Conservation (phyloP, 2,113 vertebrate genomes). For the Astatotilapia flaviijosephi region DNA sequence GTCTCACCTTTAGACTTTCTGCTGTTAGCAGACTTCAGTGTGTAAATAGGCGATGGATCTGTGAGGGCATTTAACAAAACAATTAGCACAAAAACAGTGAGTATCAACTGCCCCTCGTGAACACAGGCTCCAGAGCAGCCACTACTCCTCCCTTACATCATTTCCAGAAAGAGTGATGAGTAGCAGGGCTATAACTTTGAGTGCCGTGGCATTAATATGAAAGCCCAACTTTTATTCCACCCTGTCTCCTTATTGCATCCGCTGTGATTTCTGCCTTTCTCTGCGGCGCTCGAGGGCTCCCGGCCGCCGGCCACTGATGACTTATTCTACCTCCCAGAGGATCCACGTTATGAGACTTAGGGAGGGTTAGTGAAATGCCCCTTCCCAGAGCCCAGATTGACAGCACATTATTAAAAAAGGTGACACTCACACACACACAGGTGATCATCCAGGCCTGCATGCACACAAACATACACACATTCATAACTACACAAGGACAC, state of each 20-base stretch:
- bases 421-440: constrained; percentile 3
- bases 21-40: neutral
- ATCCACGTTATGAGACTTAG: constrained; percentile 57
- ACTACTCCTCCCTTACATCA: neutral
- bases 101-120: neutral
- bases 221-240: constrained; percentile 4
- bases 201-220: constrained; percentile 3
- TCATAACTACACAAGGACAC: constrained; percentile 20
- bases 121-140: neutral
- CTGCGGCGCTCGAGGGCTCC: neutral
- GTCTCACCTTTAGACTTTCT: neutral
- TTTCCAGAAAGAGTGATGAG: neutral
- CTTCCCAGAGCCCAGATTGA: constrained; percentile 58
- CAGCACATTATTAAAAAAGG: constrained; percentile 71
- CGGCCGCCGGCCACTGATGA: constrained; percentile 24
- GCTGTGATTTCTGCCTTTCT: constrained; percentile 27
- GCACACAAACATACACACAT: constrained; percentile 9
- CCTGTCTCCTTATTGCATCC: constrained; percentile 44
- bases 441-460: constrained; percentile 2
- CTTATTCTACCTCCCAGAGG: constrained; percentile 55
- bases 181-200: neutral
- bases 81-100: neutral
- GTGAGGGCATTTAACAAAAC: neutral
- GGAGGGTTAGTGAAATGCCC: constrained; percentile 55
- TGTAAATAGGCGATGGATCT: neutral